A percentile compares a stretch with the other conserved stretches of the same genome.
Conservation (phyloP, 2,113 vertebrate species). For the Semicossyphus pulcher region DNA sequence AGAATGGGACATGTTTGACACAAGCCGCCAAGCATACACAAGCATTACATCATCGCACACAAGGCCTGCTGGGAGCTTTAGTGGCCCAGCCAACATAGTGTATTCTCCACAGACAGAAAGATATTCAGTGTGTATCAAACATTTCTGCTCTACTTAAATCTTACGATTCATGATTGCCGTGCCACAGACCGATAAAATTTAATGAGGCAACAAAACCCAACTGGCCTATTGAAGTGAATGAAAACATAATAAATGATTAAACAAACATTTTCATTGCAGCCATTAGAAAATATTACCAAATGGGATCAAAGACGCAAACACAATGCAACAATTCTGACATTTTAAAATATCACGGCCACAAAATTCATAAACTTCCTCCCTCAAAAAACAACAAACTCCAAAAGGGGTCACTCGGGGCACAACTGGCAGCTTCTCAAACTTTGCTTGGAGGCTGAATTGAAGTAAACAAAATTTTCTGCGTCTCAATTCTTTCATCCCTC, state of each 20-base stretch:
- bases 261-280: neutral
- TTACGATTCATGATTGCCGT: neutral
- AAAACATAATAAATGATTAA: conserved; percentile 16
- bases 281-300: neutral
- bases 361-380: neutral
- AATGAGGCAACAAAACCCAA: conserved; percentile 6
- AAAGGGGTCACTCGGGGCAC: neutral
- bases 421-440: conserved; percentile 9
- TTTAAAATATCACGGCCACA: neutral
- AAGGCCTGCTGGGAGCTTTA: conserved; percentile 55
- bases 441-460: neutral
- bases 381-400: neutral
- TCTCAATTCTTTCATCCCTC: conserved; percentile 7
- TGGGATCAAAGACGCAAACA: neutral
- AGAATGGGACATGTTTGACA: conserved; percentile 53
- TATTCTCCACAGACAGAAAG: conserved; percentile 15
- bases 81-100: conserved; percentile 24
- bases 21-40: conserved; percentile 51
- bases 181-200: neutral
- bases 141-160: conserved; percentile 9
- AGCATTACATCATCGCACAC: conserved; percentile 57
- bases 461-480: neutral
- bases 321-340: conserved; percentile 1
- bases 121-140: neutral
- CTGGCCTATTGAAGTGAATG: neutral